Evolutionary conservation across 2,888 invertebrate species (phyloP).

Genomic region (Synergus itoensis): DNA sequence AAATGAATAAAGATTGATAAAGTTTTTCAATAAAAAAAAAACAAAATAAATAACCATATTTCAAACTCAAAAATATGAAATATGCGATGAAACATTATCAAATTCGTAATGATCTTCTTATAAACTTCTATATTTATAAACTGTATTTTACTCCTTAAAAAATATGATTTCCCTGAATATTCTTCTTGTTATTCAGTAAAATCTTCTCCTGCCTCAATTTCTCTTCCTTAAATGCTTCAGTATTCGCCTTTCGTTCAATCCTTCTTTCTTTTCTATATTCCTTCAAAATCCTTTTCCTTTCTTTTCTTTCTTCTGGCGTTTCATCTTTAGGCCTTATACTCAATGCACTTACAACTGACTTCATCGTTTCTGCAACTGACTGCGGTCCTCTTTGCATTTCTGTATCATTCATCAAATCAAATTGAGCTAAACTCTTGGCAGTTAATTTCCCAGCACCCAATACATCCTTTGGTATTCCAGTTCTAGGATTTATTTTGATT

Average conservation of each 20-base stretch:
- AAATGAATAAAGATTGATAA: neutral
- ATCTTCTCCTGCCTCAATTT: constrained; percentile 90
- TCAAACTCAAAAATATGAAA: neutral
- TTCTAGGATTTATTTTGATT: constrained; percentile 86
- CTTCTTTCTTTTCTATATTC: constrained; percentile 89
- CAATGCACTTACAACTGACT: constrained; percentile 85
- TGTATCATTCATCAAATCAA: constrained; percentile 79
- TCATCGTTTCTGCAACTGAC: constrained; percentile 83
- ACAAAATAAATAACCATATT: neutral
- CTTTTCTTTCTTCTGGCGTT: constrained; percentile 86
- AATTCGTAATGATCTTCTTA: neutral
- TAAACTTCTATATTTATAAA: neutral
- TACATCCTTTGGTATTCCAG: constrained; percentile 86
- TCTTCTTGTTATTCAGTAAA: constrained; percentile 86
- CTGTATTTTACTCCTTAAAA: constrained; percentile 72
- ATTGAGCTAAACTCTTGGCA: constrained; percentile 83
- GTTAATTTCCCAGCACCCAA: constrained; percentile 84
- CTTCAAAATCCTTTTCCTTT: constrained; percentile 88
- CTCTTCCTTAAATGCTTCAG: constrained; percentile 90
- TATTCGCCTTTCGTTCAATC: constrained; percentile 89
- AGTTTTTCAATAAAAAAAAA: neutral
- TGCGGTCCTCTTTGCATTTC: constrained; percentile 77
- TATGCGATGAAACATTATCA: neutral
- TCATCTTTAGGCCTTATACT: constrained; percentile 88
- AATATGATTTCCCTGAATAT: constrained; percentile 86